A percentile compares a stretch with the other conserved stretches of the same genome.
Evolutionary conservation across 2,888 invertebrate genomes (phyloP).

Genomic region (Ctenicera cuprea): DNA sequence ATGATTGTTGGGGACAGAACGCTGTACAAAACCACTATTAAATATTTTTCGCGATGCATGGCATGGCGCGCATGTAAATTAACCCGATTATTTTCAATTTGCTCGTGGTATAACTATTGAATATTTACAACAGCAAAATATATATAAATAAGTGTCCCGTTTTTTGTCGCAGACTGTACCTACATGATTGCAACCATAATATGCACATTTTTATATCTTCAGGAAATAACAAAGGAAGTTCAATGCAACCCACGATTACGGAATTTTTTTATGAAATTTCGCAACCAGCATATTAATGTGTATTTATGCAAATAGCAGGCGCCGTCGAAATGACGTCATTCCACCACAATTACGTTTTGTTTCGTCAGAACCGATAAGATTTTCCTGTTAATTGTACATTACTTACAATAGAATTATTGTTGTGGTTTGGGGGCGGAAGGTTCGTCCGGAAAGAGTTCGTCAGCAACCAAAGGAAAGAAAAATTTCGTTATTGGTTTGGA

Average conservation of each 20-base stretch:
- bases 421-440: neutral
- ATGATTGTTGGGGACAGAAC: too few species aligned
- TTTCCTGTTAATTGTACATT: neutral
- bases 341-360: neutral
- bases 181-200: neutral
- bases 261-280: constrained; percentile 8
- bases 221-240: constrained; percentile 9
- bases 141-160: too few species aligned
- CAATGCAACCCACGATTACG: constrained; percentile 4
- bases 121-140: too few species aligned
- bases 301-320: neutral
- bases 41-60: too few species aligned
- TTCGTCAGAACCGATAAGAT: neutral
- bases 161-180: too few species aligned
- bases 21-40: too few species aligned
- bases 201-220: neutral
- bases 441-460: neutral
- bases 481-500: too few species aligned
- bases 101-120: too few species aligned
- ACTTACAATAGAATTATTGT: neutral
- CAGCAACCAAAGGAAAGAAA: neutral
- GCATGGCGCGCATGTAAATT: too few species aligned
- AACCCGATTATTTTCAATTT: too few species aligned
- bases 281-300: constrained; percentile 8
- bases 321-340: neutral